Base-by-base conservation (phyloP, 1,140 invertebrate genomes). In the Trichoplusia ni region DNA sequence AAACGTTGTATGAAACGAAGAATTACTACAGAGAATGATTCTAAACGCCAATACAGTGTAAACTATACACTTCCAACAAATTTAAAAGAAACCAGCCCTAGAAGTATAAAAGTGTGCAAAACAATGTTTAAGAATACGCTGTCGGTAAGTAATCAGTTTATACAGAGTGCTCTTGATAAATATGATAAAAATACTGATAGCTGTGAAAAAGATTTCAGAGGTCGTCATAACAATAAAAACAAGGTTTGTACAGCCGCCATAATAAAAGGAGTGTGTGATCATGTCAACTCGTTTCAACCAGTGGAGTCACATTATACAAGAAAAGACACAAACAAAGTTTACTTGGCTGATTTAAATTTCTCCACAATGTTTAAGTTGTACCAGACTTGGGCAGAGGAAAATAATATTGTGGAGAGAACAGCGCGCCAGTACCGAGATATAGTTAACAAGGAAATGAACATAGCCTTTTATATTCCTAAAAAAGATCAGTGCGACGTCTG, bases 101-200 rank as follows among this genome's bases (percentile, higher is more conserved):
- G 14, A 51, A 51, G 2, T 51, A 11, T 60, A 21, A 47, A 47
- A 47, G 58, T 60, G 1, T 60, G 58, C 18, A 60, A 60, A 60
- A 60, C 40, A 35, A 46, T 47, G 40, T 60, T 60, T 47, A 47
- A 47, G n/a, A 63, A 53, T 44, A 63, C 60, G 4, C 13, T 63
- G 6, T 44, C 23, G 1, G 18, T 63, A 29, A 63, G 60, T 42
- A 53, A 63, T 53, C 60, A 63, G 37, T 53, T 63, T 35, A 63
- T 53, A 33, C 18, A 44, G 23, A 63, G 47, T 19, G 60, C 37
- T 13, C 14, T 63, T n/a, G 47, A 53, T 53, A 63, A 53, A 33
- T 53, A 53, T 42, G 60, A 40, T 53, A 63, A 31, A 33, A 63
- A 2, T 31, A 63, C 60, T 42, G 60, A 47, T 21, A 53, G n/a